Percentiles rank a stretch among this genome's conserved stretches.
Conservation (phyloP, 2,888 invertebrate genomes). For the Netelia melanura region DNA sequence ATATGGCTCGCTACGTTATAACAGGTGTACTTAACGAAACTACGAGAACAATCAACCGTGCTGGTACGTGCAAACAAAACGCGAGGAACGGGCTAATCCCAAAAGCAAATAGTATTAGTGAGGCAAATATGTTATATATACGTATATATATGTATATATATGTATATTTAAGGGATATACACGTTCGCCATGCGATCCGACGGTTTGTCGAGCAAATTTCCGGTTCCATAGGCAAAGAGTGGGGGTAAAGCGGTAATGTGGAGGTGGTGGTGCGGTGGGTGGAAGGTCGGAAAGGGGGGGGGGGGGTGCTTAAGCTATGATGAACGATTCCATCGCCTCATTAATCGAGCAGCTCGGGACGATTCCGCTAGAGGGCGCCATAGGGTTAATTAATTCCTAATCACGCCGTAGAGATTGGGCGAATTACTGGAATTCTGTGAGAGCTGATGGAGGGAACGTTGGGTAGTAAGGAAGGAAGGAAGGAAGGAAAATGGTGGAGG, state of each 20-base stretch:
- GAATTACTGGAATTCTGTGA: slow-evolving; percentile 51
- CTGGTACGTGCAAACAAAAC: slow-evolving; percentile 19
- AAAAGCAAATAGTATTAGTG: slow-evolving; percentile 35
- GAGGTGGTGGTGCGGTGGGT: neutral
- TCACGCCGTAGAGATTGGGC: slow-evolving; percentile 64
- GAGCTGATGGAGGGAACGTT: slow-evolving; percentile 17
- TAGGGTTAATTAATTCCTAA: slow-evolving; percentile 69
- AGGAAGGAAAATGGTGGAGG: slow-evolving; percentile 3
- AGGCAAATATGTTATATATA: slow-evolving; percentile 39
- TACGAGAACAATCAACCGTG: slow-evolving; percentile 32
- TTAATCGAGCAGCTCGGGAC: slow-evolving; percentile 53
- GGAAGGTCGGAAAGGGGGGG: slow-evolving; percentile 3
- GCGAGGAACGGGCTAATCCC: slow-evolving; percentile 28
- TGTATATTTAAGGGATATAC: neutral
- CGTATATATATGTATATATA: neutral
- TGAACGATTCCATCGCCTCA: slow-evolving; percentile 66
- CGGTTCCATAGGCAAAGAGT: slow-evolving; percentile 4
- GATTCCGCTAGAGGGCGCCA: slow-evolving; percentile 38
- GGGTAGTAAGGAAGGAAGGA: slow-evolving; percentile 6
- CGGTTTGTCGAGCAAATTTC: slow-evolving; percentile 45
- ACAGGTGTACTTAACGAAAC: neutral
- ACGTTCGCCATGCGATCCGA: neutral
- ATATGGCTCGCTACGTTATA: neutral
- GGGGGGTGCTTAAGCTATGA: slow-evolving; percentile 43
- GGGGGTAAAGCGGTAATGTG: neutral